These are phyloP conservation scores for Ferdinandea cuprea DNA, from an alignment of 2,888 invertebrate species.

Conservation along the genomic window DNA sequence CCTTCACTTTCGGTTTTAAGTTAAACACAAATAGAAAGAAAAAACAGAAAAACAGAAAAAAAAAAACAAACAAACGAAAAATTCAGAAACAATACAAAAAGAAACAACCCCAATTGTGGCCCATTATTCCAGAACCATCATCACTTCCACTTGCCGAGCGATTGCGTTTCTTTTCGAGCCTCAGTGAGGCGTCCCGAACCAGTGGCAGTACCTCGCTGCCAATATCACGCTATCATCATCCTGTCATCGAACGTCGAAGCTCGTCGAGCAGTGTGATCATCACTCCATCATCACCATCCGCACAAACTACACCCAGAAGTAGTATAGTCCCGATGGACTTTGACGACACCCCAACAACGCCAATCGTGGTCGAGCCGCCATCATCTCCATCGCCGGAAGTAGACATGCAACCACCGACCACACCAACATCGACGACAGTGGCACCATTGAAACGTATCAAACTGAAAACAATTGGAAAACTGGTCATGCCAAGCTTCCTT, in stretches of 20 bases:
- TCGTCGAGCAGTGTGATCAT: slow-evolving; percentile 64
- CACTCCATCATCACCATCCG: slow-evolving; percentile 19
- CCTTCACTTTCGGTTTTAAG: slow-evolving; percentile 10
- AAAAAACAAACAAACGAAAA: slow-evolving; percentile 58
- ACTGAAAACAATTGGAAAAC: slow-evolving; percentile 80
- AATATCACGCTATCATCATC: slow-evolving; percentile 32
- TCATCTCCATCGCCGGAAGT: slow-evolving; percentile 23
- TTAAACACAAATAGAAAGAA: slow-evolving; percentile 26
- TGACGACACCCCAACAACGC: slow-evolving; percentile 49
- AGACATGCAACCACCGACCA: slow-evolving; percentile 41
- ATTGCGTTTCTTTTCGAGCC: slow-evolving; percentile 81
- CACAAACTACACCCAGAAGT: slow-evolving; percentile 77
- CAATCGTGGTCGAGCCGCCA: slow-evolving; percentile 8
- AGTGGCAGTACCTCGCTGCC: slow-evolving; percentile 46
- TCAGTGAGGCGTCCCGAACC: slow-evolving; percentile 76
- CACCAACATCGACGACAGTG: slow-evolving; percentile 66
- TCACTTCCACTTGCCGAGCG: slow-evolving; percentile 82
- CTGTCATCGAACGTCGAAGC: slow-evolving; percentile 76
- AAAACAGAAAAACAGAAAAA: slow-evolving; percentile 25
- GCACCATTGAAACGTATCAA: slow-evolving; percentile 77
- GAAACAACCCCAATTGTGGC: slow-evolving; percentile 32
- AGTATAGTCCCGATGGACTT: slow-evolving; percentile 75
- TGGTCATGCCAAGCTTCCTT: slow-evolving; percentile 80
- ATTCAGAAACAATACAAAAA: slow-evolving; percentile 15
- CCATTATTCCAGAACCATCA: slow-evolving; percentile 80